Conservation (phyloP, 2,888 invertebrate species). For the Cheilosia grossa region DNA sequence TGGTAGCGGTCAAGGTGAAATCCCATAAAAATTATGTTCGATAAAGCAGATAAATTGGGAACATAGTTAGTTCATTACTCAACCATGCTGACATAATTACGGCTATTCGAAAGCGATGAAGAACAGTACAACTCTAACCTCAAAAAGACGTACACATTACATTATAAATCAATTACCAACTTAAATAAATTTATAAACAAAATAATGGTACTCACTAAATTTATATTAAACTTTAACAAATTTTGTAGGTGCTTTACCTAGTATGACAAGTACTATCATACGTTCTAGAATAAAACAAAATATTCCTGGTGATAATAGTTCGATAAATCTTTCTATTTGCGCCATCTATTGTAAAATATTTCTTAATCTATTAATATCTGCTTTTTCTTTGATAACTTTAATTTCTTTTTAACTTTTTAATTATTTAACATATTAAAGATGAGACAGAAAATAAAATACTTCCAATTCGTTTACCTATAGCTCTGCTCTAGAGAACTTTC, state of each 20-base stretch:
- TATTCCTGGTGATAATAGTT: conserved; percentile 1
- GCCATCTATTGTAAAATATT: conserved; percentile 54
- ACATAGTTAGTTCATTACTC: no score
- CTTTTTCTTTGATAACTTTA: conserved; percentile 16
- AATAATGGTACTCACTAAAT: neutral
- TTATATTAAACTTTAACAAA: conserved; percentile 8
- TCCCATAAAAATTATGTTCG: no score
- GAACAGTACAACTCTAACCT: neutral
- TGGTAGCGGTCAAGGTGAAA: no score
- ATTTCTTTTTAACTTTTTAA: neutral
- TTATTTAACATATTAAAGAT: no score
- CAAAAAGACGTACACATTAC: neutral
- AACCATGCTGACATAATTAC: neutral
- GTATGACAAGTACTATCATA: conserved; percentile 39
- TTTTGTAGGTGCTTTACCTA: conserved; percentile 19
- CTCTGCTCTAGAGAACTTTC: no score
- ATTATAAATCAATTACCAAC: neutral
- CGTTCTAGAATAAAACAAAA: conserved; percentile 1
- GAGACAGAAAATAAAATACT: no score
- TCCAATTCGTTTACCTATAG: no score
- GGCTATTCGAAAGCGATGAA: neutral
- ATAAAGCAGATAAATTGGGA: no score
- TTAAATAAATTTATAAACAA: neutral
- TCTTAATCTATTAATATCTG: conserved; percentile 46
- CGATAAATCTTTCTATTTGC: neutral